Percentiles rank a stretch among this genome's conserved stretches.
Conservation (phyloP, 30 jellyfish, hydroid and myxozoan species). For the Turritopsis dohrnii region DNA sequence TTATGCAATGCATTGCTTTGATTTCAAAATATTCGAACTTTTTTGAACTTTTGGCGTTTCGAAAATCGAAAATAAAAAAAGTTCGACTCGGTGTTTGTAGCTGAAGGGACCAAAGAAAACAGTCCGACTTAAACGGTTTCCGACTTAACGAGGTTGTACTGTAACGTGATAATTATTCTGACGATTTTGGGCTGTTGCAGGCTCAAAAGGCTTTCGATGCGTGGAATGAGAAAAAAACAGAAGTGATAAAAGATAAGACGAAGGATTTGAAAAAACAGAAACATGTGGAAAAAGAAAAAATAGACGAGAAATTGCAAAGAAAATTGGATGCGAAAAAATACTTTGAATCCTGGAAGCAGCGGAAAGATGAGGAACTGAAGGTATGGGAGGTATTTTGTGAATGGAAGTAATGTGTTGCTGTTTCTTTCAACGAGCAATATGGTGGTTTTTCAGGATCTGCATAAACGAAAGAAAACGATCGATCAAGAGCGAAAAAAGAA, state of each 20-base stretch:
- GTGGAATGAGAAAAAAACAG: conserved; percentile 51
- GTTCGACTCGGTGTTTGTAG: no score
- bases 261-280: conserved; percentile 24
- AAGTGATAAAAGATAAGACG: conserved; percentile 28
- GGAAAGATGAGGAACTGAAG: conserved; percentile 49
- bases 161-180: no score
- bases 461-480: conserved; percentile 17
- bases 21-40: no score
- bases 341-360: conserved; percentile 72
- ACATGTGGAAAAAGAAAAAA: conserved; percentile 41
- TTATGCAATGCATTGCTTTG: no score
- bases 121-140: no score
- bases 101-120: no score
- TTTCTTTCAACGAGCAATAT: background rate
- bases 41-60: no score
- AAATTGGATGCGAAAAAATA: conserved; percentile 52
- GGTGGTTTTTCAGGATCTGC: conserved; percentile 42
- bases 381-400: background rate
- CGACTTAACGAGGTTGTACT: no score
- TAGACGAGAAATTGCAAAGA: conserved; percentile 56
- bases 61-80: no score
- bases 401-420: no score
- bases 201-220: conserved; percentile 78
- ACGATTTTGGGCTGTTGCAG: conserved; percentile 12
- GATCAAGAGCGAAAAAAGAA: conserved; percentile 37